phyloP scores from a whole-genome alignment of 2,888 invertebrate species.

The Automeris io region DNA sequence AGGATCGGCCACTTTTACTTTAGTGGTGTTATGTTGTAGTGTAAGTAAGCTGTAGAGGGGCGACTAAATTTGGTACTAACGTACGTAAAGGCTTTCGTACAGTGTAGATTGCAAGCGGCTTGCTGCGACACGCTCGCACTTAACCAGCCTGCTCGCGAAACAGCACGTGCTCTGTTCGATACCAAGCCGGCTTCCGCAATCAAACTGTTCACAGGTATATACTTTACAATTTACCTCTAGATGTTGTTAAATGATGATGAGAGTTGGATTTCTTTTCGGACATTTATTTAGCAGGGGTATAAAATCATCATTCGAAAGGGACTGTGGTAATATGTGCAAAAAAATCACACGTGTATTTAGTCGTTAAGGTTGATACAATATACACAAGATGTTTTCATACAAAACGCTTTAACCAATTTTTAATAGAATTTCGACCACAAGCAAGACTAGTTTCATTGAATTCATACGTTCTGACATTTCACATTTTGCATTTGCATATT shows the following conservation, averaged over 20 bases:
- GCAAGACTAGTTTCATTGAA: too few relatives aligned
- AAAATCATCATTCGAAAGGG: too few relatives aligned
- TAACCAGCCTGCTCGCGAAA: conserved; percentile 27
- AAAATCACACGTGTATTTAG: background rate
- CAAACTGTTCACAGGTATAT: conserved; percentile 10
- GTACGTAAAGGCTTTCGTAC: conserved; percentile 29
- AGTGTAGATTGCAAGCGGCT: conserved; percentile 40
- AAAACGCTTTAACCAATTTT: too few relatives aligned
- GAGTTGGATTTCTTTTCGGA: too few relatives aligned
- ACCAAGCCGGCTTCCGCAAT: conserved; percentile 5
- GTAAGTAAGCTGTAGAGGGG: conserved; percentile 47
- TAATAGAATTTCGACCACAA: too few relatives aligned
- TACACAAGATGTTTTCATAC: too few relatives aligned
- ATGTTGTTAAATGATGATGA: too few relatives aligned
- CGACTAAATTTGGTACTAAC: conserved; percentile 38
- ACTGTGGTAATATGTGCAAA: background rate
- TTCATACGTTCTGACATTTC: too few relatives aligned
- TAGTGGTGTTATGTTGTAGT: conserved; percentile 39
- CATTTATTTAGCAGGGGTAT: too few relatives aligned
- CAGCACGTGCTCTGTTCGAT: conserved; percentile 26
- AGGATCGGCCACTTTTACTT: conserved; percentile 72
- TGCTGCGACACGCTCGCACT: conserved; percentile 36
- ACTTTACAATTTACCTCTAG: conserved; percentile 12
- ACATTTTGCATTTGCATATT: too few relatives aligned
- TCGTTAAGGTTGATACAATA: too few relatives aligned